Conservation (phyloP, 2,797 vertebrate species). For the Diplodus puntazzo region DNA sequence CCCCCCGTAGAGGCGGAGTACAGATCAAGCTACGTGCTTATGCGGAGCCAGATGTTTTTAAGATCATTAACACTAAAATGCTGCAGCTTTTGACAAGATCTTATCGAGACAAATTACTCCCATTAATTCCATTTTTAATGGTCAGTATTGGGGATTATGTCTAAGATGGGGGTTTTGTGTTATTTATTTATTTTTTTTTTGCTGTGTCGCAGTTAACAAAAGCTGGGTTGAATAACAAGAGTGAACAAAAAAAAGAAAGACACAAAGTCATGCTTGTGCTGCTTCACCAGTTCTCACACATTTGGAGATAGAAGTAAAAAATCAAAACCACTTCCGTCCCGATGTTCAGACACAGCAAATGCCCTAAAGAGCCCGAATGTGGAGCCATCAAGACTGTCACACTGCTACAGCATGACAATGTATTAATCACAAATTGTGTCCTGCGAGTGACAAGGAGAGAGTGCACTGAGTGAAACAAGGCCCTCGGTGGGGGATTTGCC, state of each 20-base stretch:
- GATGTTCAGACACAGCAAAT: constrained; percentile 35
- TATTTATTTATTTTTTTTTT: too few species aligned
- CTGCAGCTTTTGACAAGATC: constrained; percentile 43
- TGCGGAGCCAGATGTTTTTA: constrained; percentile 59
- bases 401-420: constrained; percentile 47
- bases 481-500: constrained; percentile 58
- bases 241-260: not conserved
- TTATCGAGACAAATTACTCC: constrained; percentile 43
- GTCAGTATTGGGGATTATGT: constrained; percentile 38
- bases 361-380: constrained; percentile 38
- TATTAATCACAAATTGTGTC: constrained; percentile 62
- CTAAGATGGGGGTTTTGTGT: not conserved
- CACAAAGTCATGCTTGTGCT: not conserved
- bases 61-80: constrained; percentile 55
- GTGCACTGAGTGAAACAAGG: constrained; percentile 50
- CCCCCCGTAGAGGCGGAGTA: constrained; percentile 33
- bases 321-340: not conserved
- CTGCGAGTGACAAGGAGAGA: constrained; percentile 55
- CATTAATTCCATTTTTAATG: constrained; percentile 51
- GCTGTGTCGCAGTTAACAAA: constrained; percentile 3
- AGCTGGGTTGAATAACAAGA: not conserved
- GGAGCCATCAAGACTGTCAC: constrained; percentile 36
- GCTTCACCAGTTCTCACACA: constrained; percentile 16
- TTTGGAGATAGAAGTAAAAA: constrained; percentile 6
- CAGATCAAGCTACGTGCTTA: constrained; percentile 31